These are phyloP conservation scores for Capromys pilorides DNA, from an alignment of 2,797 vertebrate species.

Conservation along the genomic window DNA sequence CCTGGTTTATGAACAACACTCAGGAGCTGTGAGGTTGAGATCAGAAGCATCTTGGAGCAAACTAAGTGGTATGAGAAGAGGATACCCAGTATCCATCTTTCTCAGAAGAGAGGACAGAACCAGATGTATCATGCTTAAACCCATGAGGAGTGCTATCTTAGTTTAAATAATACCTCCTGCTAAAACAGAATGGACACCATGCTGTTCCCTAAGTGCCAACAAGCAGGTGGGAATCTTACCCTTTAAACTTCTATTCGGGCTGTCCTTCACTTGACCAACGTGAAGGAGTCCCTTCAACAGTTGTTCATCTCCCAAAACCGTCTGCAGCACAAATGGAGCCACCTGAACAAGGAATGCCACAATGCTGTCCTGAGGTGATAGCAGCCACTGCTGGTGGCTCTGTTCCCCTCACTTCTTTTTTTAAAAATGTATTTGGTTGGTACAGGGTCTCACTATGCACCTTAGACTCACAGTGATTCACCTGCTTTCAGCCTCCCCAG, in stretches of 20 bases:
- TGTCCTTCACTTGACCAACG: background rate
- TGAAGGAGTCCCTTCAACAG: background rate
- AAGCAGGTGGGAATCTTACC: background rate
- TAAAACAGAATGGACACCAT: background rate
- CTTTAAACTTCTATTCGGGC: background rate
- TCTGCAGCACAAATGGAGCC: background rate
- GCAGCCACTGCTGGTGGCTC: fast-evolving
- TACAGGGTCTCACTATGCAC: too few species aligned
- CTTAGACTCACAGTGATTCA: too few species aligned
- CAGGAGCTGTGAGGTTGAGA: background rate
- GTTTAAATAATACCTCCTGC: background rate
- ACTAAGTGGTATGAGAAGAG: background rate
- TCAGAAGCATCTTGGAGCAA: slow-evolving; percentile 10
- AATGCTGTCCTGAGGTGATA: background rate
- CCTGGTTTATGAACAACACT: background rate
- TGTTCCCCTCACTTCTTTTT: background rate
- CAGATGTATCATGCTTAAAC: background rate
- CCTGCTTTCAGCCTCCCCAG: too few species aligned
- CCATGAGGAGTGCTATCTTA: background rate
- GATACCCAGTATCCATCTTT: background rate
- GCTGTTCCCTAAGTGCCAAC: background rate
- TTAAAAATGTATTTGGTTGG: too few species aligned
- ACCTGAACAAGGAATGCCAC: background rate
- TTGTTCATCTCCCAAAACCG: background rate
- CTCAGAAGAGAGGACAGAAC: slow-evolving; percentile 17